Conservation (phyloP, 2,797 vertebrate genomes). For the Acanthurus leucopareius region DNA sequence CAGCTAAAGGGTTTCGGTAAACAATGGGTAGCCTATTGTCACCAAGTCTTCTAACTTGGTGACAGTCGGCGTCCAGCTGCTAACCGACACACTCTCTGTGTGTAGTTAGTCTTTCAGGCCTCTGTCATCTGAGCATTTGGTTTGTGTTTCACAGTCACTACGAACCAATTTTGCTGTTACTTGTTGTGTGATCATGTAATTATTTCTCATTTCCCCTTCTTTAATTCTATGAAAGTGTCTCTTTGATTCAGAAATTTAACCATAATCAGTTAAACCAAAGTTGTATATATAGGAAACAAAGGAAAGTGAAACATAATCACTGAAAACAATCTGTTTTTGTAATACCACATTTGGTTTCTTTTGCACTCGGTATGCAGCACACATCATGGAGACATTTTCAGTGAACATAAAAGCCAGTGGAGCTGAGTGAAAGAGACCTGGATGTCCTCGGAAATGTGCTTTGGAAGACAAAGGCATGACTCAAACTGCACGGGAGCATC, state of each 20-base stretch:
- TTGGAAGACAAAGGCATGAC: constrained; percentile 62
- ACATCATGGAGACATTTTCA: constrained; percentile 62
- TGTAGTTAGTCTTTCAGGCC: constrained; percentile 48
- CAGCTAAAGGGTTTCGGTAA: constrained; percentile 37
- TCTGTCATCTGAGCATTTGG: constrained; percentile 39
- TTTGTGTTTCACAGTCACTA: constrained; percentile 53
- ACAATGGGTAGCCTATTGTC: constrained; percentile 51
- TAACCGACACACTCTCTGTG: constrained; percentile 25
- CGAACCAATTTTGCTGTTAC: constrained; percentile 50
- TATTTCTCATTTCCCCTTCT: constrained; percentile 51
- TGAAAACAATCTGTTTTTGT: constrained; percentile 62
- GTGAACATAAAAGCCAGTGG: constrained; percentile 57
- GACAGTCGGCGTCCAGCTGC: too few species aligned
- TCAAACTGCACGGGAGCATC: constrained; percentile 43
- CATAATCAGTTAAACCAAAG: constrained; percentile 62
- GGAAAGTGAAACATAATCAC: constrained; percentile 64
- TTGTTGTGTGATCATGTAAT: constrained; percentile 50
- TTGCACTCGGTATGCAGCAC: constrained; percentile 51
- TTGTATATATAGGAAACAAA: constrained; percentile 62
- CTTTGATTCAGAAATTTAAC: constrained; percentile 58
- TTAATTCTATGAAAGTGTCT: constrained; percentile 54
- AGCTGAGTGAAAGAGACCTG: constrained; percentile 66
- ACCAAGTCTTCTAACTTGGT: constrained; percentile 8
- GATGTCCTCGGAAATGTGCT: constrained; percentile 66
- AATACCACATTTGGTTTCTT: constrained; percentile 69